Evolutionary conservation across 2,113 vertebrate species (phyloP).

Genomic region (Percina caprodes): DNA sequence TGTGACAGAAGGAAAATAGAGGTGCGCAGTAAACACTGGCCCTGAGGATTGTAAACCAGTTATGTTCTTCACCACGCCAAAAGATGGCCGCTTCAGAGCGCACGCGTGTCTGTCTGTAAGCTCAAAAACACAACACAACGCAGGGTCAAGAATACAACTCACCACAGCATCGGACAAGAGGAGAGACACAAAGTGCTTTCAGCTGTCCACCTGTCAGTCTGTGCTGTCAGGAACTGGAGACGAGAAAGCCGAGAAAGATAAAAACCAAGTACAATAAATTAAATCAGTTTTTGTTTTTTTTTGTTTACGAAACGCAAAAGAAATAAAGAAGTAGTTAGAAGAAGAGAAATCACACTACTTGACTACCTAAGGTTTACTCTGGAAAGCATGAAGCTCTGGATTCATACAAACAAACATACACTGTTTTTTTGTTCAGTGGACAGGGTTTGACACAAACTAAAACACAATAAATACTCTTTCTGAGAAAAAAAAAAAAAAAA

Average conservation of each 20-base stretch:
- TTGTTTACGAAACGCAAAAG: conserved; percentile 46
- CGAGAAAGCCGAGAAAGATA: conserved; percentile 67
- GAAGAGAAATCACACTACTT: conserved; percentile 71
- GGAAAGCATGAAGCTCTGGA: conserved; percentile 76
- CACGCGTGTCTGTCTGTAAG: background rate
- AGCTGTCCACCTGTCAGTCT: conserved; percentile 56
- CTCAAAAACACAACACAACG: conserved; percentile 49
- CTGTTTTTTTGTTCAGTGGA: conserved; percentile 74
- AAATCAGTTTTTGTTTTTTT: conserved; percentile 53
- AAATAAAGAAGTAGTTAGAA: conserved; percentile 56
- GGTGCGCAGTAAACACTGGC: conserved; percentile 30
- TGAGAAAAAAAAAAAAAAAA: conserved; percentile 75
- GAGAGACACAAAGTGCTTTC: conserved; percentile 67
- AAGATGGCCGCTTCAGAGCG: conserved; percentile 3
- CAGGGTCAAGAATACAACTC: conserved; percentile 24
- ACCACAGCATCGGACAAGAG: conserved; percentile 54
- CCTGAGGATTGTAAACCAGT: conserved; percentile 38
- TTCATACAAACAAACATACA: conserved; percentile 75
- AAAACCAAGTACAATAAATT: conserved; percentile 73
- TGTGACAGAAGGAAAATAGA: conserved; percentile 9
- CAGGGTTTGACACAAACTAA: conserved; percentile 77
- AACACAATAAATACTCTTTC: conserved; percentile 85
- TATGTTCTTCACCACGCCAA: conserved; percentile 14
- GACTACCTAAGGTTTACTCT: conserved; percentile 76
- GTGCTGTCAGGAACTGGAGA: conserved; percentile 46